A percentile compares a stretch with the other conserved stretches of the same genome.
Evolutionary conservation across 1,140 invertebrate species (phyloP).

Genomic region (Calliopsis andreniformis): DNA sequence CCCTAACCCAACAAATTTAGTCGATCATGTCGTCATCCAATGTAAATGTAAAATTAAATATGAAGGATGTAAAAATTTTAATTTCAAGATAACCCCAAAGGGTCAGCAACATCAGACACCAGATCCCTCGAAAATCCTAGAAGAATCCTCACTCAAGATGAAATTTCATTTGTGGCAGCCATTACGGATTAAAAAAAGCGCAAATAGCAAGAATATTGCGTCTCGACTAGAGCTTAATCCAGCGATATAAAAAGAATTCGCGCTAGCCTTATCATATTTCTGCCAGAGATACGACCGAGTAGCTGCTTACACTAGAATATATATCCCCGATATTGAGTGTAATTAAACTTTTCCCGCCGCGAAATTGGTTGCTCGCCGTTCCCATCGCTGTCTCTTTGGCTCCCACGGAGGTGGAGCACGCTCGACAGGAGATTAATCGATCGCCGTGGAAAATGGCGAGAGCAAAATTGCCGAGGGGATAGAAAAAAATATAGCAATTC

Average conservation of each 20-base stretch:
- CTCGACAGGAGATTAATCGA: constrained; percentile 46
- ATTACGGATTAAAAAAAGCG: too few species aligned
- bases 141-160: too few species aligned
- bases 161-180: too few species aligned
- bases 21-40: too few species aligned
- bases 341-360: constrained; percentile 68
- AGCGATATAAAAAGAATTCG: constrained; percentile 52
- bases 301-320: constrained; percentile 63
- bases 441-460: constrained; percentile 46
- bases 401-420: background rate
- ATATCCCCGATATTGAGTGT: constrained; percentile 48
- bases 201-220: too few species aligned
- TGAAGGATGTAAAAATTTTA: too few species aligned
- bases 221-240: constrained; percentile 20
- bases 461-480: constrained; percentile 20
- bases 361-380: constrained; percentile 53
- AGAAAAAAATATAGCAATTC: constrained; percentile 1
- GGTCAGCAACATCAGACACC: too few species aligned
- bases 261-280: constrained; percentile 24
- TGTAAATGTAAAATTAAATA: too few species aligned
- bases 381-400: background rate
- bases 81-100: too few species aligned
- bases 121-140: too few species aligned
- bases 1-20: too few species aligned
- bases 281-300: constrained; percentile 16